Conservation (phyloP, 2,113 vertebrate genomes). For the Campylomormyrus tamandua region DNA sequence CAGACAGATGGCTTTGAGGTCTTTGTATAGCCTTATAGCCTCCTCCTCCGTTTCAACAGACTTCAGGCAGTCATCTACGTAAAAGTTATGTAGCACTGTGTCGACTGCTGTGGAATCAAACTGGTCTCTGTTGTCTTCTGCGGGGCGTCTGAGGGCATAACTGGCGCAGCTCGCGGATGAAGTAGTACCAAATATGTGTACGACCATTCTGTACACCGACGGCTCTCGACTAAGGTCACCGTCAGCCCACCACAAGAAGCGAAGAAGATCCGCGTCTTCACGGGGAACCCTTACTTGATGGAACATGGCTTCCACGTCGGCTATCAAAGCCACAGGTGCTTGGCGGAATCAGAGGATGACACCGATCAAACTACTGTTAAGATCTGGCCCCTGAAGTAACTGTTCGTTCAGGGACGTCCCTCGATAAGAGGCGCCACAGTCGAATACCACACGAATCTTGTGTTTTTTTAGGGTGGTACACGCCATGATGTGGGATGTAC, state of each 20-base stretch:
- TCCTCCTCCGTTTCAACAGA: not conserved
- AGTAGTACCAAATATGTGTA: conserved; percentile 13
- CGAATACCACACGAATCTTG: not conserved
- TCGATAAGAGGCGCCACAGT: conserved; percentile 11
- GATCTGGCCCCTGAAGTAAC: conserved; percentile 6
- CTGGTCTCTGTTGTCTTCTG: conserved; percentile 5
- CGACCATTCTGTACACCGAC: conserved; percentile 19
- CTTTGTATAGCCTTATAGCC: not conserved
- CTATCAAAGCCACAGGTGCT: conserved; percentile 25
- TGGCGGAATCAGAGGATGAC: conserved; percentile 14
- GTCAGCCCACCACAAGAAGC: conserved; percentile 30
- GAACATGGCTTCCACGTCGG: conserved; percentile 12
- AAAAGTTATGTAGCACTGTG: no score
- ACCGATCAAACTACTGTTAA: conserved; percentile 1
- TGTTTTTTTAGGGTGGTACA: conserved; percentile 10
- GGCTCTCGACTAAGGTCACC: not conserved
- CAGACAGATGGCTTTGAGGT: not conserved
- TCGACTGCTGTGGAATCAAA: not conserved
- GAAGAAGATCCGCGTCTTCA: conserved; percentile 4
- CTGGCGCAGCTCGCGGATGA: no score
- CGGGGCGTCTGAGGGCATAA: not conserved
- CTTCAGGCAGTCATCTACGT: conserved; percentile 25
- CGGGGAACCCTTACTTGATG: conserved; percentile 1
- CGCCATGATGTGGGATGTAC: conserved; percentile 20
- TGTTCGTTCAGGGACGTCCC: conserved; percentile 6